phyloP scores from a whole-genome alignment of 1,140 invertebrate genomes.

The Cydia pomonella region DNA sequence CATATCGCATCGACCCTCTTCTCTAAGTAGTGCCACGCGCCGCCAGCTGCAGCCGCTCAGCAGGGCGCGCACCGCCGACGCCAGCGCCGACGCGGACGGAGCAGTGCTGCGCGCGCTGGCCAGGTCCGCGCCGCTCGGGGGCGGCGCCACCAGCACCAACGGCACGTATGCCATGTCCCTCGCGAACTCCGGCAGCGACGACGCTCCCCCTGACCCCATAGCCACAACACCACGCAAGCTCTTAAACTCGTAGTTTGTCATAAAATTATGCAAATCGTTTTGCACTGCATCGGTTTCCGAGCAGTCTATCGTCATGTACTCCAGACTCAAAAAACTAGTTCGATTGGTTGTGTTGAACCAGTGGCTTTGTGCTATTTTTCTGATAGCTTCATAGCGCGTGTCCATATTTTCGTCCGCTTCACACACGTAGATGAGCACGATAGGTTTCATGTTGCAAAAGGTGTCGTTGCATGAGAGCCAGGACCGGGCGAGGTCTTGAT shows the following conservation, averaged over 20 bases:
- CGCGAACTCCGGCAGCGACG: background rate
- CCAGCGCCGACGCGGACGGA: slow-evolving; percentile 63
- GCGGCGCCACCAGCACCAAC: background rate
- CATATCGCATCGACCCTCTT: background rate
- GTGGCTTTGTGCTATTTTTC: background rate
- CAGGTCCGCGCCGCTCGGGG: background rate
- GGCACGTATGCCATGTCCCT: background rate
- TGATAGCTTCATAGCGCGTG: background rate
- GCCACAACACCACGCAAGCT: background rate
- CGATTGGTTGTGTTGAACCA: background rate
- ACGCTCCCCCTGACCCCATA: background rate
- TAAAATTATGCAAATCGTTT: background rate
- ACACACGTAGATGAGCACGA: background rate
- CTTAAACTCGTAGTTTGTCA: background rate
- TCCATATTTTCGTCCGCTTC: background rate
- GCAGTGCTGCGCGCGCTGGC: slow-evolving; percentile 22
- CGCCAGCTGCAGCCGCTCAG: background rate
- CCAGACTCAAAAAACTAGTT: background rate
- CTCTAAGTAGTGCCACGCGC: background rate
- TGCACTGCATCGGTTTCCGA: background rate
- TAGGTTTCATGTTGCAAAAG: background rate
- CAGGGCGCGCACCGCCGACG: background rate
- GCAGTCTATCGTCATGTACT: background rate
- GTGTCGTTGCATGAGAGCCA: background rate
- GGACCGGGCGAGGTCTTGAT: background rate